Evolutionary conservation across 2,797 vertebrate species (phyloP).

Genomic region (Megaceryle alcyon): DNA sequence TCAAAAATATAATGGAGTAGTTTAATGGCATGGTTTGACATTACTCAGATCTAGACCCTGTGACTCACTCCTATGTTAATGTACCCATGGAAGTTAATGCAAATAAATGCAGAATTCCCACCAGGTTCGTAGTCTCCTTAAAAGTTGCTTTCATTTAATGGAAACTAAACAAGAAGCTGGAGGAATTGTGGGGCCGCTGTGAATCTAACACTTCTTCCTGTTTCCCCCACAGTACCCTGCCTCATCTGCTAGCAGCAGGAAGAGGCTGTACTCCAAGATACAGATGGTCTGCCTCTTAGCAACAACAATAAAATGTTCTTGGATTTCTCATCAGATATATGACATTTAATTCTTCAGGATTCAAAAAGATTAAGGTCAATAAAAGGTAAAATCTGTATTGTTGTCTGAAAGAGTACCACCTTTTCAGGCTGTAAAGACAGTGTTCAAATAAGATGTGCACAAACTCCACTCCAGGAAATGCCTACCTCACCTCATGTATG

Average conservation of each 20-base stretch:
- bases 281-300: neutral
- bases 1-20: neutral
- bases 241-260: neutral
- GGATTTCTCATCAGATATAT: neutral
- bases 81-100: neutral
- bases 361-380: neutral
- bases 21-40: constrained; percentile 11
- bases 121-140: neutral
- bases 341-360: neutral
- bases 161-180: neutral
- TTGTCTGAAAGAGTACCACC: neutral
- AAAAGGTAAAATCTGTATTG: neutral
- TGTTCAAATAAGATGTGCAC: fast-evolving
- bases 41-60: neutral
- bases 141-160: neutral
- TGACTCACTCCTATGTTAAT: neutral
- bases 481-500: neutral
- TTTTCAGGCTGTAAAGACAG: neutral
- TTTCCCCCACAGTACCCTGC: neutral
- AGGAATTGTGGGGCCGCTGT: neutral
- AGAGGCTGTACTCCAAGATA: neutral
- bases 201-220: neutral
- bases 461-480: neutral
- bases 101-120: constrained; percentile 24
- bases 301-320: neutral